Evolutionary conservation across 2,797 vertebrate genomes (phyloP).

Genomic region (Odontamblyopus lacepedii): DNA sequence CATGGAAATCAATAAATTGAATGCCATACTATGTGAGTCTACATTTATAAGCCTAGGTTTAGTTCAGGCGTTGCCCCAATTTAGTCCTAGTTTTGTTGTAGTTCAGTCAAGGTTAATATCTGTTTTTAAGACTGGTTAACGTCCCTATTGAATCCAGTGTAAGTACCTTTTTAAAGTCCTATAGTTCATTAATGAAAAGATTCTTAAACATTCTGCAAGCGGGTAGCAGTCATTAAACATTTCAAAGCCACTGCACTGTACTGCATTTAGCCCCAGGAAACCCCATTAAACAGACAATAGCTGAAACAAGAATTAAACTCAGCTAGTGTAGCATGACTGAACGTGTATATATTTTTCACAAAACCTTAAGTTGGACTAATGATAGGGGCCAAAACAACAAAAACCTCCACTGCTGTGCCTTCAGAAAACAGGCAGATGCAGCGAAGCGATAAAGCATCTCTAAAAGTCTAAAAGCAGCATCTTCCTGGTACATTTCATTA

Average conservation of each 20-base stretch:
- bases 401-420: slow-evolving; percentile 39
- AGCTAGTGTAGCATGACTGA: slow-evolving; percentile 35
- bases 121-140: not conserved
- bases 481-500: slow-evolving; percentile 46
- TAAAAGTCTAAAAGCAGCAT: slow-evolving; percentile 28
- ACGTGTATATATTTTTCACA: slow-evolving; percentile 40
- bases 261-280: slow-evolving; percentile 32
- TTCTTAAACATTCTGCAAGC: not conserved
- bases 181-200: not conserved
- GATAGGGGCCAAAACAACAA: slow-evolving; percentile 47
- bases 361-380: slow-evolving; percentile 60
- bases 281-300: slow-evolving; percentile 17
- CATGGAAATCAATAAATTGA: too few species aligned
- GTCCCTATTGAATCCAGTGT: not conserved
- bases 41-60: too few species aligned
- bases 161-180: not conserved
- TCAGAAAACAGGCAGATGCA: slow-evolving; percentile 27
- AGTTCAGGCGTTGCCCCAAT: not conserved
- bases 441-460: slow-evolving; percentile 39
- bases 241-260: slow-evolving; percentile 41
- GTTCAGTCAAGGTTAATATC: not conserved
- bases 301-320: slow-evolving; percentile 46
- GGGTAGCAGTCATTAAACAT: not conserved
- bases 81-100: not conserved
- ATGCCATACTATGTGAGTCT: too few species aligned